Evolutionary conservation across 2,797 vertebrate genomes (phyloP), one percentile per base, ranked within the genome.

Genomic region (Poeciliopsis infans): DNA sequence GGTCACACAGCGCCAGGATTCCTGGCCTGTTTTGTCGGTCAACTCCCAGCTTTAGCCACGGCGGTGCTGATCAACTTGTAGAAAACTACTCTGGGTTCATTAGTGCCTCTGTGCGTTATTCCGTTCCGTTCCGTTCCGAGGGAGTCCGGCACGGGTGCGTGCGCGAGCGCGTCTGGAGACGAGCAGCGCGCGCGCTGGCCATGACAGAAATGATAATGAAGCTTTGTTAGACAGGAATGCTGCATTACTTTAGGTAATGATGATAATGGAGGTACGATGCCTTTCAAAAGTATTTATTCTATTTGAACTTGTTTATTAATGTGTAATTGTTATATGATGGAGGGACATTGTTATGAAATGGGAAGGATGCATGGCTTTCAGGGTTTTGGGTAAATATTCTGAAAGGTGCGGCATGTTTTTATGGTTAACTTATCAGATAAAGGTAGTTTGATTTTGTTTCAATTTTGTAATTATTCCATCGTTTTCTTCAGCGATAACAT

Each of bases 131-230:
- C 7, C 64, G 39, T 41, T 66, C 64, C 1, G 36, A 61, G 59
- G 16, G 61, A 66, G 33, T 66, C 33, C 33, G 20, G 33, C 18
- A 20, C 61, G 0, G 36, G 13, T 68, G 64, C 64, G 33, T 39
- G 64, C 39, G 64, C 18, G 64, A 39, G 64, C 64, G 64, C 36
- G 66, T 43, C 66, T 45, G 66, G 66, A 69, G 39, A 69, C 66
- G 39, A n/a, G 66, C 66, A n/a, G 66, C 23, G 64, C 64, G 64
- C 64, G 33, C 66, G 66, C 39, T 1, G 43, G 39, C 39, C 66
- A 43, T n/a, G 39, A 69, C 20, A 25, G 33, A 68, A 68, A 68
- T 36, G 36, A 33, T 68, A 23, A 69, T n/a, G 39, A 69, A 69
- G 66, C 66, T 69, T 69, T n/a, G 66, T 69, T 43, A 15, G 39